A percentile compares a stretch with the other conserved stretches of the same genome.
phyloP scores from a whole-genome alignment of 2,797 vertebrate genomes.

The Ctenochaetus hawaiiensis region DNA sequence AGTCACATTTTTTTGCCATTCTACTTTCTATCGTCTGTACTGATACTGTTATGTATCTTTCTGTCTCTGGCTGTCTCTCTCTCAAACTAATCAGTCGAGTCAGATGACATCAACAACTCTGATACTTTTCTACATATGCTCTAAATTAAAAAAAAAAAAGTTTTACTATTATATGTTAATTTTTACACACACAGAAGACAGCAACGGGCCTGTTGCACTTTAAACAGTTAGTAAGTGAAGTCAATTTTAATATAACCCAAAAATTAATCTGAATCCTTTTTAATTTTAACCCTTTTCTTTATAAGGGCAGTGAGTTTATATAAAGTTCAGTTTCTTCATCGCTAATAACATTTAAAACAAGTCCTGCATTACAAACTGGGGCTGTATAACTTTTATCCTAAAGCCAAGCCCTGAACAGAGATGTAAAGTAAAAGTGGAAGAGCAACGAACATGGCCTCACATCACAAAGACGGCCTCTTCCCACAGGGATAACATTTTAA shows the following conservation, averaged over 20 bases:
- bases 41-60: no score
- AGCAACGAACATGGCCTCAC: slow-evolving; percentile 3
- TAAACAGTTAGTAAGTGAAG: background rate
- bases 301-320: no score
- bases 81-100: no score
- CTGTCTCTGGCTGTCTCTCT: no score
- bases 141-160: no score
- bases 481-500: slow-evolving; percentile 1
- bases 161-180: background rate
- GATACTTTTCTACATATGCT: no score
- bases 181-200: background rate
- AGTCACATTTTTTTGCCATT: no score
- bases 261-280: background rate
- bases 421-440: slow-evolving; percentile 1
- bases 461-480: background rate
- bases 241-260: background rate
- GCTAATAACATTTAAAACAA: background rate
- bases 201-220: background rate
- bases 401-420: slow-evolving; percentile 5
- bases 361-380: background rate
- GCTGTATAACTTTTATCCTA: background rate
- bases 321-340: background rate
- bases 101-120: no score
- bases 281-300: background rate
- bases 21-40: no score